Evolutionary conservation across 37 sponge, comb jelly and placozoan species (phyloP).

Genomic region (Agelas oroides): DNA sequence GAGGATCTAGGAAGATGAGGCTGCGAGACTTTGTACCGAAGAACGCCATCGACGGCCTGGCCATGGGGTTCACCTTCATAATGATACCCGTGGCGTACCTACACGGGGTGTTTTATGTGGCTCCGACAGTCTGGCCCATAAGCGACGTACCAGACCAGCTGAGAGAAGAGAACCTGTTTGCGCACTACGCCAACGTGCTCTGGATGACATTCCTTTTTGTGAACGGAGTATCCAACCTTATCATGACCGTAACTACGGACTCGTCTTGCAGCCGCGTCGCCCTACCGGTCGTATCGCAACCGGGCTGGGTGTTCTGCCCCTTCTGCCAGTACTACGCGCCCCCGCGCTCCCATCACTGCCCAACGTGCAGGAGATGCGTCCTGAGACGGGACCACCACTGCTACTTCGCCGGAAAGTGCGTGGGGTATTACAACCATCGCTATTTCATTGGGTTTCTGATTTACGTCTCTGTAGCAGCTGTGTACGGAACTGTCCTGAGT

Average conservation of each 20-base stretch:
- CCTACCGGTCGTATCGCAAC: conserved; percentile 55
- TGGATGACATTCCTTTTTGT: conserved; percentile 58
- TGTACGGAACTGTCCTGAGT: conserved; percentile 63
- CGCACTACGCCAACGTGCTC: conserved; percentile 16
- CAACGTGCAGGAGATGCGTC: conserved; percentile 71
- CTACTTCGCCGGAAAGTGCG: conserved; percentile 77
- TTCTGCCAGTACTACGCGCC: conserved; percentile 75
- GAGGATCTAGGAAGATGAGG: background rate
- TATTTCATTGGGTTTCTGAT: conserved; percentile 79
- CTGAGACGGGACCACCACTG: conserved; percentile 91
- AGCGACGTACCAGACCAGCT: conserved; percentile 9
- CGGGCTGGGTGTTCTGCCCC: conserved; percentile 82
- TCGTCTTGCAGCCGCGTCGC: conserved; percentile 48
- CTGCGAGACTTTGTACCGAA: conserved; percentile 37
- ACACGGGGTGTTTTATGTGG: conserved; percentile 60
- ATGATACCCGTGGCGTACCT: conserved; percentile 67
- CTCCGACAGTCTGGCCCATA: conserved; percentile 56
- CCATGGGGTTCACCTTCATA: conserved; percentile 65
- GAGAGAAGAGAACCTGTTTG: background rate
- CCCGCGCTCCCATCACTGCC: conserved; percentile 80
- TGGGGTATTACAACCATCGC: conserved; percentile 88
- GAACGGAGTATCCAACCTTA: conserved; percentile 36
- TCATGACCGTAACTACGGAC: conserved; percentile 43
- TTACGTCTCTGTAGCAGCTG: conserved; percentile 43
- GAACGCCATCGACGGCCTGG: conserved; percentile 43